phyloP scores from a whole-genome alignment of 2,113 vertebrate species.

The Saimiri boliviensis region DNA sequence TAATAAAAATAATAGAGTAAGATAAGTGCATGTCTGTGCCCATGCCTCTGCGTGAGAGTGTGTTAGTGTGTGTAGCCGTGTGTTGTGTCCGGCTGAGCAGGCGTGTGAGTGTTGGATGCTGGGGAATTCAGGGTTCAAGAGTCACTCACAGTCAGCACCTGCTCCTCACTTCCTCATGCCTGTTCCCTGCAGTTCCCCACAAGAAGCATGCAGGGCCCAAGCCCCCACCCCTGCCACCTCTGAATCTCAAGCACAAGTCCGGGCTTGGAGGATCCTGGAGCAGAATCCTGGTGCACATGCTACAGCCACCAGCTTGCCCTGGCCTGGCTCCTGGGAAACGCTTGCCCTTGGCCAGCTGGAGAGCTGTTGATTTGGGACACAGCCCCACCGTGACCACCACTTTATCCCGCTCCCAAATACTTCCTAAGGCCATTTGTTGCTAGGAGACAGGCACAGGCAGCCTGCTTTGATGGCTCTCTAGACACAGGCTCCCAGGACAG shows the following conservation, averaged over 20 bases:
- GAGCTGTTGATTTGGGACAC: conserved; percentile 49
- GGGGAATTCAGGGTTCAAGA: neutral
- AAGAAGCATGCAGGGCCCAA: neutral
- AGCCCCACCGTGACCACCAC: neutral
- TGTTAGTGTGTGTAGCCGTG: neutral
- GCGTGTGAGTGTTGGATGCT: neutral
- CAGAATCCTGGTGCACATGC: neutral
- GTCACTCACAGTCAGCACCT: neutral
- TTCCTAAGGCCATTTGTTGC: conserved; percentile 56
- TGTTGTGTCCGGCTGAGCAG: neutral
- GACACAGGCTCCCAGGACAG: neutral
- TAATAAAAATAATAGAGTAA: no score
- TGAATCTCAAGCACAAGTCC: neutral
- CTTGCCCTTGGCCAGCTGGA: neutral
- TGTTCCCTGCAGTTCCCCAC: neutral
- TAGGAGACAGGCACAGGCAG: conserved; percentile 63
- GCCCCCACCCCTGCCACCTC: neutral
- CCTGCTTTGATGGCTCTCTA: conserved; percentile 63
- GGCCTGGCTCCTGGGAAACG: neutral
- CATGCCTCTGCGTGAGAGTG: neutral
- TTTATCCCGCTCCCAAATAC: conserved; percentile 32
- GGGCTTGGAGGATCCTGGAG: neutral
- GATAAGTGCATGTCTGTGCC: neutral
- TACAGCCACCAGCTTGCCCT: neutral
- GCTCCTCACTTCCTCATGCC: neutral